Conservation (phyloP, 2,888 invertebrate species). For the Drosophila mettleri region DNA sequence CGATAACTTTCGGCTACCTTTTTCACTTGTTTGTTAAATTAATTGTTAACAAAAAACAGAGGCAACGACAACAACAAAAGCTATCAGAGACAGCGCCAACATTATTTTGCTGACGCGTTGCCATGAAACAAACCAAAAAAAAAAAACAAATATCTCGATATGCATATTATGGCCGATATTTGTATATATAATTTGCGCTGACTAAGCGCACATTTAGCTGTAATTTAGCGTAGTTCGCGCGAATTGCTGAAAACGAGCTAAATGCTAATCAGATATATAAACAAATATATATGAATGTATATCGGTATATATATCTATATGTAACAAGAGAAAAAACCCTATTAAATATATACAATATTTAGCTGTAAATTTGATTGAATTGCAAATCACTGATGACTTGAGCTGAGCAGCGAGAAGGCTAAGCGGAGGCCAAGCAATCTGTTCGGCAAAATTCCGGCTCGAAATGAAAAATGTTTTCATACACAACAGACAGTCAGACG, state of each 20-base stretch:
- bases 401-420: constrained; percentile 8
- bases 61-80: constrained; percentile 4
- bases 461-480: constrained; percentile 35
- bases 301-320: background rate
- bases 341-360: constrained; percentile 50
- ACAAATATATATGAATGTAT: background rate
- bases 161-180: constrained; percentile 38
- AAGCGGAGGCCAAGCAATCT: background rate
- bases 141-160: constrained; percentile 18
- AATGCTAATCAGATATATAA: constrained; percentile 5
- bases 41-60: constrained; percentile 15
- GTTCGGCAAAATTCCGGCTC: constrained; percentile 34
- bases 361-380: constrained; percentile 54
- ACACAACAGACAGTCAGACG: background rate
- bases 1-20: constrained; percentile 26
- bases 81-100: constrained; percentile 45
- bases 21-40: constrained; percentile 25
- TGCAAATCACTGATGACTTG: constrained; percentile 59
- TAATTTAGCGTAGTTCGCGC: constrained; percentile 71
- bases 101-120: constrained; percentile 54
- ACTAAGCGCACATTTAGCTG: constrained; percentile 63
- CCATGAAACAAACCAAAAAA: constrained; percentile 8
- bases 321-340: constrained; percentile 43
- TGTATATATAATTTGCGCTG: constrained; percentile 56
- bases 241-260: constrained; percentile 39